phyloP scores from a whole-genome alignment of 2,797 vertebrate genomes.

The Danio albolineatus region DNA sequence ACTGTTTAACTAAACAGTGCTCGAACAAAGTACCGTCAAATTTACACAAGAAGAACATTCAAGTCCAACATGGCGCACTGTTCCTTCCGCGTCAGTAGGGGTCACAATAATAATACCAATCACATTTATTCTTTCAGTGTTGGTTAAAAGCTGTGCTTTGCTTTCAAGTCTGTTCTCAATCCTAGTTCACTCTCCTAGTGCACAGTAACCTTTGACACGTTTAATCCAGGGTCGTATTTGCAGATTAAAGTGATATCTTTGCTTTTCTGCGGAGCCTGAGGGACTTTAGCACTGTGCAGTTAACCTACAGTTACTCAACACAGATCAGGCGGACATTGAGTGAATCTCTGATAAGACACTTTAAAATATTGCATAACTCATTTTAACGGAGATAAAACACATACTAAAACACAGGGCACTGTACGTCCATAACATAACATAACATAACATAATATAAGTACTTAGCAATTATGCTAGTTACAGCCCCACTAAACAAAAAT shows the following conservation, averaged over 20 bases:
- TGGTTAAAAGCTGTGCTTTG: background rate
- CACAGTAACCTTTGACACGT: constrained; percentile 15
- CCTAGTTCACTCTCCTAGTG: background rate
- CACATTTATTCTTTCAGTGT: background rate
- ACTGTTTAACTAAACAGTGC: background rate
- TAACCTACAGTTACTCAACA: background rate
- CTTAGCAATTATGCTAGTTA: background rate
- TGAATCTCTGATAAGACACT: background rate
- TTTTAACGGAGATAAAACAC: background rate
- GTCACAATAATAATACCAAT: background rate
- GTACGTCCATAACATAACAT: background rate
- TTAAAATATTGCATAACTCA: background rate
- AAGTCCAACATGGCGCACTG: no score
- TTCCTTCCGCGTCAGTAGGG: background rate
- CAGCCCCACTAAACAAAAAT: background rate
- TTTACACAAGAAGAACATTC: no score
- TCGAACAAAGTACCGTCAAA: background rate
- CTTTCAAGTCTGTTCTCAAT: no score
- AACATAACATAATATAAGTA: background rate
- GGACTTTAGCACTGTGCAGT: constrained; percentile 1
- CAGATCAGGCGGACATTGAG: background rate
- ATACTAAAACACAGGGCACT: background rate
- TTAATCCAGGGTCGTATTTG: background rate
- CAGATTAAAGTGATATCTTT: background rate
- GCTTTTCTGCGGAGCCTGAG: background rate